Evolutionary conservation across 2,797 vertebrate species (phyloP), one percentile per base, ranked within the genome.

Genomic region (Antennarius maculatus): DNA sequence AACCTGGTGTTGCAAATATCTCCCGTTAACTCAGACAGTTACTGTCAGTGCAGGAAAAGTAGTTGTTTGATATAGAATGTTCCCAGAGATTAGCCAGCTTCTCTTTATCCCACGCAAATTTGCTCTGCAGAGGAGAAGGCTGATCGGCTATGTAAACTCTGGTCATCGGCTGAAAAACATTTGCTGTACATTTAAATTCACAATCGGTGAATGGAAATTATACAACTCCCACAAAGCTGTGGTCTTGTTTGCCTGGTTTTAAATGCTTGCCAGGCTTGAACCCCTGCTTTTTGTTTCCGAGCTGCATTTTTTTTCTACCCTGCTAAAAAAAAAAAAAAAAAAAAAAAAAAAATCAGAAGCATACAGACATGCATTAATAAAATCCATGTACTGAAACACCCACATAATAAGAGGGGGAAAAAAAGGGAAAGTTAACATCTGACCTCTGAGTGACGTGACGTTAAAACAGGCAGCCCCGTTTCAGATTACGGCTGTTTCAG

Each of bases 381-480:
- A 79, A 57, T 41, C 52, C 66, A 23, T 39, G 9, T 17, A 47
- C 41, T 39, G 6, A 52, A 29, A 56, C 39, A 59, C 34, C 56
- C 23, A 68, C 50, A 39, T 2, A 10, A 23, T 7, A 23, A 23
- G 23, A 23, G 23, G 2, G 2, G 1, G 2, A 61, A 39, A 59
- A 14, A 66, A 43, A 42, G 59, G 71, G 15, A 8, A 50, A 3
- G 10, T 11, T 15, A 23, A 42, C 64, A 72, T 79, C 46, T 2
- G 18, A 18, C 15, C 12, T 43, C 34, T 2, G 56, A 86, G 0
- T 54, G 83, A 83, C 61, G n/a, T 16, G 49, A 51, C 42, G 61
- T 76, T 77, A 79, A 85, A 90, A 71, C 47, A 60, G 65, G 83
- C 81, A 69, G 41, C 57, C 51, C 31, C 31, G 13, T 2, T 61